phyloP scores from a whole-genome alignment of 2,888 invertebrate species.

The Leptothorax acervorum region DNA sequence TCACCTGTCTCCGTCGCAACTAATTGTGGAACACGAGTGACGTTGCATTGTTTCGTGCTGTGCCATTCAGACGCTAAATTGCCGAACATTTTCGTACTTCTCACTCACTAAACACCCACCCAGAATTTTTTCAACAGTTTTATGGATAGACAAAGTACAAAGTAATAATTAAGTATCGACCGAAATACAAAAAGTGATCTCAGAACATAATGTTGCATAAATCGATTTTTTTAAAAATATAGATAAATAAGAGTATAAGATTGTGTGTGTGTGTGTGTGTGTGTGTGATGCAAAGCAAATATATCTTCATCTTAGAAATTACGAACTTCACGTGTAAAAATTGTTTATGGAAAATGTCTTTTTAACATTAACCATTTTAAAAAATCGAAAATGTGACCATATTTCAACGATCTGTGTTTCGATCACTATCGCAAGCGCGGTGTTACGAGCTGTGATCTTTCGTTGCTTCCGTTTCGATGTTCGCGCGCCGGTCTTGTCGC shows the following conservation, averaged over 20 bases:
- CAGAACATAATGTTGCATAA: neutral
- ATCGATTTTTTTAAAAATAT: neutral
- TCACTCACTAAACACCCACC: neutral
- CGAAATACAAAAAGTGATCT: neutral
- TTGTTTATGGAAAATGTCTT: neutral
- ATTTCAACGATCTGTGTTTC: neutral
- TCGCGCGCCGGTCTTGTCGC: slow-evolving; percentile 8
- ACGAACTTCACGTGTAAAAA: neutral
- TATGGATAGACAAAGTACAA: neutral
- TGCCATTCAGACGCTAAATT: slow-evolving; percentile 21
- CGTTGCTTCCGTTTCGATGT: slow-evolving; percentile 12
- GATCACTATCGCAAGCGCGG: neutral
- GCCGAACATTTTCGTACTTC: slow-evolving; percentile 13
- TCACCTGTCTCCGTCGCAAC: slow-evolving; percentile 81
- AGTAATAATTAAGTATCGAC: neutral
- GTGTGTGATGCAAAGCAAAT: neutral
- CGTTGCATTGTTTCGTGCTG: slow-evolving; percentile 69
- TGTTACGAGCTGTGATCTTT: neutral
- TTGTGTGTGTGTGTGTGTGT: no score
- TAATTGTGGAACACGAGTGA: slow-evolving; percentile 80
- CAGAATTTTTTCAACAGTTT: neutral
- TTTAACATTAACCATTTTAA: neutral
- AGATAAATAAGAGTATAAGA: neutral
- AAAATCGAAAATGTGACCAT: neutral
- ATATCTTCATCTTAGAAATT: neutral